Evolutionary conservation across 2,113 vertebrate species (phyloP).

Genomic region (Calidris pygmaea): DNA sequence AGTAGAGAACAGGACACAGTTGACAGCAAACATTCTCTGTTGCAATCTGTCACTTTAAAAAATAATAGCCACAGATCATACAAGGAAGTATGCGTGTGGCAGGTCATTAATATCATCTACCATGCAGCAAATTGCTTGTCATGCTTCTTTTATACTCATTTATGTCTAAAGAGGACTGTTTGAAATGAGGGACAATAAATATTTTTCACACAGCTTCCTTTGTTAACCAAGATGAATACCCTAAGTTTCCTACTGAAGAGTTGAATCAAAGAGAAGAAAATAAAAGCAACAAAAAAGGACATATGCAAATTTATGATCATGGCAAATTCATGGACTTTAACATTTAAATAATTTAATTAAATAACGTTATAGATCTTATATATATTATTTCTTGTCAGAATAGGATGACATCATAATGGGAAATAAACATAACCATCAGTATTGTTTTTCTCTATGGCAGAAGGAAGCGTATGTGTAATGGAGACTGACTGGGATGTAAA

Average conservation of each 20-base stretch:
- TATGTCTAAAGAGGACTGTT: constrained; percentile 58
- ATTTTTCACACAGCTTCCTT: constrained; percentile 30
- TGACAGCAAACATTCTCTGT: constrained; percentile 18
- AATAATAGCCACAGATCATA: constrained; percentile 25
- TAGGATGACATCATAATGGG: not conserved
- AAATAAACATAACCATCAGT: not conserved
- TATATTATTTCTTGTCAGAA: not conserved
- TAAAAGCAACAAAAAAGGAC: not conserved
- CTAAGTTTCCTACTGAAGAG: not conserved
- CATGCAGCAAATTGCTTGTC: constrained; percentile 74
- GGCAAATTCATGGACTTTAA: not conserved
- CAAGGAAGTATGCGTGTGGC: constrained; percentile 52
- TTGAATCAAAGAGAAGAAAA: not conserved
- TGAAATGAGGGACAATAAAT: constrained; percentile 43
- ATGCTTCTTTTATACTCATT: constrained; percentile 72
- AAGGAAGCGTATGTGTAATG: not conserved
- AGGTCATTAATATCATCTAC: constrained; percentile 70
- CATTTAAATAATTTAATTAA: constrained; percentile 47
- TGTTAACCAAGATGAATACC: constrained; percentile 13
- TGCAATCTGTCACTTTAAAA: constrained; percentile 49
- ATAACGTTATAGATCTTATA: not conserved
- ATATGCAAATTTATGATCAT: constrained; percentile 24
- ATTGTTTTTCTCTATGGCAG: not conserved
- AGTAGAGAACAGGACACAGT: not conserved
- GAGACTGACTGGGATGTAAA: not conserved